Conservation (phyloP, 2,113 vertebrate genomes). For the Alethe diademata region DNA sequence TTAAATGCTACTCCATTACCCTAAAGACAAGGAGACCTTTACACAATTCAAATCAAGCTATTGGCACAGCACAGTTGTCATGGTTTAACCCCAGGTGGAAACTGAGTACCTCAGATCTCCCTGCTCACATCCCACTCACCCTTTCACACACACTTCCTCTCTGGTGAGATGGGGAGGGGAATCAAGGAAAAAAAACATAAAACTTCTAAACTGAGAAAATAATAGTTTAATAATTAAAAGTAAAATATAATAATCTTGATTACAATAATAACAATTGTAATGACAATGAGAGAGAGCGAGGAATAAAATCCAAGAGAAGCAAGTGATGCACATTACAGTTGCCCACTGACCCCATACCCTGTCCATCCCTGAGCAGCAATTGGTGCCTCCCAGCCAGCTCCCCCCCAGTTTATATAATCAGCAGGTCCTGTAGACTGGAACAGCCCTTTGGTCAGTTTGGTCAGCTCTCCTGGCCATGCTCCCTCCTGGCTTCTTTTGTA, state of each 20-base stretch:
- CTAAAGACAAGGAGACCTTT: not conserved
- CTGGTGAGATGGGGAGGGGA: not conserved
- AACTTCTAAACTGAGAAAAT: not conserved
- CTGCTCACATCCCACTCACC: not conserved
- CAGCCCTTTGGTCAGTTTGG: not conserved
- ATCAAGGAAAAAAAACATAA: not conserved
- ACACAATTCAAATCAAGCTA: not conserved
- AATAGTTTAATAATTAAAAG: not conserved
- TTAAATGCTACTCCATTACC: not conserved
- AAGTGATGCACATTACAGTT: not conserved
- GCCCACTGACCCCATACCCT: not conserved
- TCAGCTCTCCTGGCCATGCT: not conserved
- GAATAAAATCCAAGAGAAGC: not conserved
- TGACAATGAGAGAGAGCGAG: not conserved
- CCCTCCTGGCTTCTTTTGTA: not conserved
- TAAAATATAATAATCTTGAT: not conserved
- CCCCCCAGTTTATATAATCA: not conserved
- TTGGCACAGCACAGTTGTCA: rapidly evolving
- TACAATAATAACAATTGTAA: not conserved
- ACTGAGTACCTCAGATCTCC: not conserved
- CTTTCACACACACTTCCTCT: not conserved
- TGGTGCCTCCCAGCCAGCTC: not conserved
- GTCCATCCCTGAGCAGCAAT: not conserved
- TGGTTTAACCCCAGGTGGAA: not conserved
- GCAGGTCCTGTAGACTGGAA: not conserved